A percentile compares a stretch with the other conserved stretches of the same genome.
Conservation (phyloP, 1,140 invertebrate species). For the Idris sp. region DNA sequence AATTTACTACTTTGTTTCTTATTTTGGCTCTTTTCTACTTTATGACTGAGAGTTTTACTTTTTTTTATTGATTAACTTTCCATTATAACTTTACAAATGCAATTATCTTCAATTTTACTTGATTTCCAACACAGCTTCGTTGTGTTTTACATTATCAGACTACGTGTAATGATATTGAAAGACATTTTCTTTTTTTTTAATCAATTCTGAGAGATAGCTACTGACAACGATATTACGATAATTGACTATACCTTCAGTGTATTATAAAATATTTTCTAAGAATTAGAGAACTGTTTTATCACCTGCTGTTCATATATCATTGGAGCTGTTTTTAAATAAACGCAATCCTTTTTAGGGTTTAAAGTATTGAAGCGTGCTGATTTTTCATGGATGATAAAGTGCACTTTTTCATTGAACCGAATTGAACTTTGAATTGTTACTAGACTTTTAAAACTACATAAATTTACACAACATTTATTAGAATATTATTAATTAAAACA, state of each 20-base stretch:
- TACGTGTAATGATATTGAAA: slow-evolving; percentile 1
- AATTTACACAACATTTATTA: too few species aligned
- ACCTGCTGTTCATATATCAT: slow-evolving; percentile 52
- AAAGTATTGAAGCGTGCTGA: slow-evolving; percentile 21
- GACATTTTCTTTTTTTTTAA: slow-evolving; percentile 16
- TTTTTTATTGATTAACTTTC: slow-evolving; percentile 21
- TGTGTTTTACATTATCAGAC: slow-evolving; percentile 9
- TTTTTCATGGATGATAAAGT: slow-evolving; percentile 17
- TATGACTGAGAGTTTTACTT: slow-evolving; percentile 7
- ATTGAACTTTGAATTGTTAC: slow-evolving; percentile 1
- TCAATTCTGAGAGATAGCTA: slow-evolving; percentile 18
- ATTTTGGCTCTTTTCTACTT: too few species aligned
- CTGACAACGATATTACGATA: slow-evolving; percentile 22
- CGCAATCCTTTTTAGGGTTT: slow-evolving; percentile 27
- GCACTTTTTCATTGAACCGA: not conserved
- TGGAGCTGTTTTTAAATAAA: slow-evolving; percentile 34
- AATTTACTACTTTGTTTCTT: not conserved
- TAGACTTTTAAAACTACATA: too few species aligned
- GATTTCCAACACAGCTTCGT: slow-evolving; percentile 10
- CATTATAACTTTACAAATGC: slow-evolving; percentile 20
- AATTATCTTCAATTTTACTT: slow-evolving; percentile 23
- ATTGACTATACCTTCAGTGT: slow-evolving; percentile 40
- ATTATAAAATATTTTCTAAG: slow-evolving; percentile 49
- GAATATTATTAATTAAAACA: too few species aligned
- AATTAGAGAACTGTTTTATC: slow-evolving; percentile 56